Evolutionary conservation across 1,140 invertebrate genomes (phyloP).

Genomic region (Pachypsylla venusta): DNA sequence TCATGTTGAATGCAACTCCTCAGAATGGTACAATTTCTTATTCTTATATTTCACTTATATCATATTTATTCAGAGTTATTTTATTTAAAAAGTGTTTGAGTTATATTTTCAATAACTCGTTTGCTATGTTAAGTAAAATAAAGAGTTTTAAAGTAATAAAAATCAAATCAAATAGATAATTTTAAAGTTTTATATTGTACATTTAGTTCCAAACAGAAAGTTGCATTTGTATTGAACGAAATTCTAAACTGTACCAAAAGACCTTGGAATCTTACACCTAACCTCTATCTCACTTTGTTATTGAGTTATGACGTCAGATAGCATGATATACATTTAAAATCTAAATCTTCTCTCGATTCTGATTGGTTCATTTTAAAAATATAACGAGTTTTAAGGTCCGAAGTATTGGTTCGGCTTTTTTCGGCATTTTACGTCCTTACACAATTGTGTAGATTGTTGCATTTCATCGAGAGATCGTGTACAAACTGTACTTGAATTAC

Average conservation of each 20-base stretch:
- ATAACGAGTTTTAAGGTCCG: neutral
- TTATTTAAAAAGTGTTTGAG: no score
- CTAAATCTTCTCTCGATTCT: neutral
- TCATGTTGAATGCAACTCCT: neutral
- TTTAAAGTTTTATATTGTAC: neutral
- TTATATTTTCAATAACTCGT: neutral
- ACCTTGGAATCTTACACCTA: constrained; percentile 3
- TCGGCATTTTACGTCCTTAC: no score
- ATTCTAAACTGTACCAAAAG: constrained; percentile 6
- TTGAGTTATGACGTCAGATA: neutral
- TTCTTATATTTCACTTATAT: neutral
- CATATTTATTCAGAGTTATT: no score
- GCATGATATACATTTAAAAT: neutral
- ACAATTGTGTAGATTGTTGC: no score
- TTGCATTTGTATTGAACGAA: constrained; percentile 5
- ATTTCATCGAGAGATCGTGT: no score
- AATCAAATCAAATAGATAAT: neutral
- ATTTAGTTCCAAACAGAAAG: neutral
- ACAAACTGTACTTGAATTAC: no score
- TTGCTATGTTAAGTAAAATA: neutral
- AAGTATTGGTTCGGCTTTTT: neutral
- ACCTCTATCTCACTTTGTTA: constrained; percentile 3
- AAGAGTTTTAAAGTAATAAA: neutral
- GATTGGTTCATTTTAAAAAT: neutral
- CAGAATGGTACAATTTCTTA: neutral